These are phyloP conservation scores for Aphrophora alni DNA, from an alignment of 2,888 invertebrate species.

Conservation along the genomic window DNA sequence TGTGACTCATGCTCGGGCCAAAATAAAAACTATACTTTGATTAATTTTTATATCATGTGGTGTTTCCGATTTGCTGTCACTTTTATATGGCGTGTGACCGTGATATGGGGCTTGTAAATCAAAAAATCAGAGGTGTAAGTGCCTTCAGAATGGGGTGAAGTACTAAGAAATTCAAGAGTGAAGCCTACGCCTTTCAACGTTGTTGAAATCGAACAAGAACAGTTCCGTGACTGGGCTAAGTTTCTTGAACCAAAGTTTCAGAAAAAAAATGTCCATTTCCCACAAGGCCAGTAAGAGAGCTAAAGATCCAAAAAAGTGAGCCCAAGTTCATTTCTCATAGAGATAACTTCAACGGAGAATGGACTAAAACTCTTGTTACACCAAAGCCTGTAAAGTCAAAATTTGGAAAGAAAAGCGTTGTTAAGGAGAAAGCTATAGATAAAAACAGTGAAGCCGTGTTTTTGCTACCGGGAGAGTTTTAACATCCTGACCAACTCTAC, in stretches of 20 bases:
- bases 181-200: slow-evolving; percentile 17
- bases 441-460: too few species aligned
- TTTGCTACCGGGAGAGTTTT: not conserved
- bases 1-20: slow-evolving; percentile 25
- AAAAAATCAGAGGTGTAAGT: not conserved
- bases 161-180: not conserved
- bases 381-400: not conserved
- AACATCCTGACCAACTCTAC: not conserved
- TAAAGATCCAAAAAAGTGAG: not conserved
- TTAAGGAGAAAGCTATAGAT: too few species aligned
- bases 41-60: not conserved
- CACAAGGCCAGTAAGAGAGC: not conserved
- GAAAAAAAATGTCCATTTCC: slow-evolving; percentile 3
- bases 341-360: not conserved
- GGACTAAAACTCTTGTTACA: not conserved
- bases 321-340: not conserved
- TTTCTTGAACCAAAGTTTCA: not conserved
- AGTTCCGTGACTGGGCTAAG: slow-evolving; percentile 7
- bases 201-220: not conserved
- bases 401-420: too few species aligned
- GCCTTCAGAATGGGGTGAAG: slow-evolving; percentile 18
- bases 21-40: slow-evolving; percentile 6
- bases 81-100: too few species aligned
- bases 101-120: too few species aligned
- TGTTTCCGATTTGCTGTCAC: not conserved